Evolutionary conservation across 1,140 invertebrate species (phyloP).

Genomic region (Ganaspis sp.): DNA sequence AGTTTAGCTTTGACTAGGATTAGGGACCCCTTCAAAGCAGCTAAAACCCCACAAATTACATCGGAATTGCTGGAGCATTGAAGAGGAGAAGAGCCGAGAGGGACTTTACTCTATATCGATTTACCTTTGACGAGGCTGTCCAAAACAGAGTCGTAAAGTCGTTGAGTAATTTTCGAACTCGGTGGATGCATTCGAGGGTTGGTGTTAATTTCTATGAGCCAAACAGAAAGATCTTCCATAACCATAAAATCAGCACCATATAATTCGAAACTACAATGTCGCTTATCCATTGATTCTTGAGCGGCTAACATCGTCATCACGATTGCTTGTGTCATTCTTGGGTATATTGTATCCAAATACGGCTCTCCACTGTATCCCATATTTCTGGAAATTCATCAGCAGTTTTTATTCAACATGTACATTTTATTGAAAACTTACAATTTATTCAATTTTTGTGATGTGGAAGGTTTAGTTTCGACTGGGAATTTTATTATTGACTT

Average conservation of each 20-base stretch:
- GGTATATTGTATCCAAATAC: constrained; percentile 86
- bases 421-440: no score
- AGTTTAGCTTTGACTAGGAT: constrained; percentile 35
- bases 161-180: constrained; percentile 88
- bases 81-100: background rate
- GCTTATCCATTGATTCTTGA: constrained; percentile 85
- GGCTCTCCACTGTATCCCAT: constrained; percentile 68
- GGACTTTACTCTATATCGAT: constrained; percentile 7
- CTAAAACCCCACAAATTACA: background rate
- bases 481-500: no score
- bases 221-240: constrained; percentile 90
- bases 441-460: no score
- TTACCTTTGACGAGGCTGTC: constrained; percentile 93
- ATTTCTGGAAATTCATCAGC: background rate
- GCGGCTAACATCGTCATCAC: constrained; percentile 86
- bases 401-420: no score
- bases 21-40: constrained; percentile 21
- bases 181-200: constrained; percentile 88
- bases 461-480: no score
- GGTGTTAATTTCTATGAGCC: constrained; percentile 96
- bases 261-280: constrained; percentile 90
- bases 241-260: constrained; percentile 96
- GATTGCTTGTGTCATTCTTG: constrained; percentile 90
- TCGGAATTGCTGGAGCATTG: background rate
- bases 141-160: constrained; percentile 87